Evolutionary conservation across 1,140 invertebrate species (phyloP), one percentile per base, ranked within the genome.

Genomic region (Kradibia gibbosae): DNA sequence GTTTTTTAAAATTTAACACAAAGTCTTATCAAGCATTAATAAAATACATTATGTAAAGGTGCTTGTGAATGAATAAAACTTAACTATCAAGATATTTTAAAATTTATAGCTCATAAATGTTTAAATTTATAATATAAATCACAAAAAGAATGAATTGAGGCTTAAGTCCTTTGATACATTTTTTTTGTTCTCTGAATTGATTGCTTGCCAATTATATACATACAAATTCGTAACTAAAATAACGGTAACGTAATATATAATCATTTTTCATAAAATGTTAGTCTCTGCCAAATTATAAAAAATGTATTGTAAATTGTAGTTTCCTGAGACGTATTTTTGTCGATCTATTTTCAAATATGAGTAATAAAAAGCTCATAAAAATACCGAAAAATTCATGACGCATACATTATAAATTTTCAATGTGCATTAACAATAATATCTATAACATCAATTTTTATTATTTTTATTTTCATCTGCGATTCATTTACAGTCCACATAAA

Each of bases 321-420:
- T 39, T 67, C 34, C 7, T 39, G 39, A n/a, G 22, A n/a, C 31
- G 8, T 36, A 65, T 8, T 67, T 67, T 5, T 13, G 10, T 67
- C 17, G n/a, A 36, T 67, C 28, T 67, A 67, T 67, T 67, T 67
- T 67, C 62, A 67, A 67, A 39, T 67, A 39, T 67, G 62, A 67
- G 34, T 67, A 67, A 67, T 39, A 11, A 67, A 39, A 67, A 39
- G 22, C 39, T 17, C 28, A n/a, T n/a, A n/a, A n/a, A n/a, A n/a
- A n/a, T n/a, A n/a, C n/a, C n/a, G n/a, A n/a, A n/a, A n/a, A n/a
- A n/a, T n/a, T n/a, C n/a, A n/a, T n/a, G n/a, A n/a, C n/a, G n/a
- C n/a, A n/a, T n/a, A n/a, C n/a, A n/a, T n/a, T n/a, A n/a, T n/a
- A n/a, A n/a, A n/a, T n/a, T n/a, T n/a, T n/a, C n/a, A n/a, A n/a